Evolutionary conservation across 2,888 invertebrate species (phyloP), one percentile per base, ranked within the genome.

Genomic region (Lasioglossum figueresi): DNA sequence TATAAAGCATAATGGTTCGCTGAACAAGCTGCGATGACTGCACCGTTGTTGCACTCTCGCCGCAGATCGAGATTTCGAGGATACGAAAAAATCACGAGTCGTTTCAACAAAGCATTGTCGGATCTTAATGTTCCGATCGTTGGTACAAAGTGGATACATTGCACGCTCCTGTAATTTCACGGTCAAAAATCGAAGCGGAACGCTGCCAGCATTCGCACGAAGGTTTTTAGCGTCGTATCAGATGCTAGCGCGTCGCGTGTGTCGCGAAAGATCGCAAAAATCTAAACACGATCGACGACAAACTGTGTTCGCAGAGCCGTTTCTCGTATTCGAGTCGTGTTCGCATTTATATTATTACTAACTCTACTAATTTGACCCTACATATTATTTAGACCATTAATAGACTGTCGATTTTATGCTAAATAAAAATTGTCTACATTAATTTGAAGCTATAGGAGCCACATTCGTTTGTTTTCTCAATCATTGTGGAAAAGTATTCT

Each of bases 131-230:
- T 66, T 31, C 16, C 45, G 27, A 63, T 70, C 73, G 59, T 23
- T 2, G 48, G 34, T 48, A 70, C 74, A 75, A 78, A 84, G 71
- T 75, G 63, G 63, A 0, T 78, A 74, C 77, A 74, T 4, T 31
- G 66, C 72, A 76, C 72, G 83, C 63, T 66, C 52, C 70, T n/a
- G 19, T 63, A 74, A 70, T 70, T 31, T 59, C 10, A 16, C 4
- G 34, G 27, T 56, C 19, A 73, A 75, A 84, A 75, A 82, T 74
- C 31, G 37, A 19, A 76, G 31, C 72, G 5, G 56, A 37, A 27
- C 3, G 59, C 14, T 31, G 59, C n/a, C 5, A 5, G 27, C 3
- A 12, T 45, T 27, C 23, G 40, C 80, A 68, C 59, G 68, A 77
- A 19, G 27, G n/a, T 37, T 78, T 56, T 66, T 8, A 31, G 19